Conservation (phyloP, 2,113 vertebrate species). For the Eurypyga helias region DNA sequence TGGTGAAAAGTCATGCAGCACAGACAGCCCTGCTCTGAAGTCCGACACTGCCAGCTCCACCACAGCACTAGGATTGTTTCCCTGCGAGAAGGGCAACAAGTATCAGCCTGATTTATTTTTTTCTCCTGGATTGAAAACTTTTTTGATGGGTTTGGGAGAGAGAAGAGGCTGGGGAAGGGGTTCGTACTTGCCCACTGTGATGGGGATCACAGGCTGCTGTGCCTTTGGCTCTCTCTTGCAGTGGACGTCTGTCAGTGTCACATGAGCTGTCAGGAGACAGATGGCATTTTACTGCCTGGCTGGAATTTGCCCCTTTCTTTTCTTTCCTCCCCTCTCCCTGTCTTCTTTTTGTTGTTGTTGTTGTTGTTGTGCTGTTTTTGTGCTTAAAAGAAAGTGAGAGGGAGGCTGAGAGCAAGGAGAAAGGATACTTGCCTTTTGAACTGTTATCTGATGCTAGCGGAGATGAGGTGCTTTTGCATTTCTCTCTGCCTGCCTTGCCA, state of each 20-base stretch:
- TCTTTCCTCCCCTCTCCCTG: neutral
- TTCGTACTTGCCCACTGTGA: neutral
- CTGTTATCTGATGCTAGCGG: neutral
- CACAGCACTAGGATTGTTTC: accelerated
- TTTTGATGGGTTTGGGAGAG: accelerated
- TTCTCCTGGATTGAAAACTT: neutral
- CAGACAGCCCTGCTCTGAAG: neutral
- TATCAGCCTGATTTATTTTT: neutral
- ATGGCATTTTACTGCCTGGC: conserved; percentile 72
- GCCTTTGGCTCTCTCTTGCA: neutral
- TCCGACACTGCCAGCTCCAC: neutral
- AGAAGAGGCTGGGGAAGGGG: neutral
- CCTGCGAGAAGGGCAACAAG: neutral
- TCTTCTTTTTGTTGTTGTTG: neutral
- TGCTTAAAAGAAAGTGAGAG: neutral
- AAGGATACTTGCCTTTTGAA: neutral
- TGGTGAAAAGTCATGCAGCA: neutral
- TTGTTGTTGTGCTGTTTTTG: neutral
- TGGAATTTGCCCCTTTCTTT: conserved; percentile 17
- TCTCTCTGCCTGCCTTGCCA: neutral
- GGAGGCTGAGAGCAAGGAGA: neutral
- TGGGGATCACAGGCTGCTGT: neutral
- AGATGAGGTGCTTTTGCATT: neutral
- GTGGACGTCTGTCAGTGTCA: conserved; percentile 49
- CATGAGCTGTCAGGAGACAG: conserved; percentile 43